Percentiles rank a stretch among this genome's conserved stretches.
These are phyloP conservation scores for Eulithis prunata DNA, from an alignment of 2,888 invertebrate genomes.

Conservation along the genomic window DNA sequence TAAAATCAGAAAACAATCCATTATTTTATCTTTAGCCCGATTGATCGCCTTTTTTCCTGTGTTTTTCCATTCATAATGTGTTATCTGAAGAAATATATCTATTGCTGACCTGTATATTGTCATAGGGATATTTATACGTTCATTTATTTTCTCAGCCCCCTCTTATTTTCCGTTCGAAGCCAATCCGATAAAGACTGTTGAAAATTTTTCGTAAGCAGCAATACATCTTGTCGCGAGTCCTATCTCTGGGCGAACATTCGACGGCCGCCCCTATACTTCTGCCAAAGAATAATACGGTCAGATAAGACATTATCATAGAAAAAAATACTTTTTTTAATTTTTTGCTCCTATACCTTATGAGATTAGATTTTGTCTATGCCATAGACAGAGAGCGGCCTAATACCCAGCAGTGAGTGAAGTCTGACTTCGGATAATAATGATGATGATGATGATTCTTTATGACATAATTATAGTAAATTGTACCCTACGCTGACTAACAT, in stretches of 20 bases:
- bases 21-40: conserved; percentile 66
- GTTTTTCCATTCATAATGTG: conserved; percentile 82
- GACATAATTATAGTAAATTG: too few species aligned
- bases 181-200: conserved; percentile 83
- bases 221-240: conserved; percentile 82
- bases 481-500: too few species aligned
- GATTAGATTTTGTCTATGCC: too few species aligned
- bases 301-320: conserved; percentile 10
- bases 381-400: too few species aligned
- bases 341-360: too few species aligned
- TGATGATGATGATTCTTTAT: too few species aligned
- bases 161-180: conserved; percentile 84
- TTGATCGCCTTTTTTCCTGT: conserved; percentile 76
- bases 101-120: conserved; percentile 85
- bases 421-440: too few species aligned
- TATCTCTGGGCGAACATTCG: conserved; percentile 83
- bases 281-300: conserved; percentile 53
- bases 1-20: conserved; percentile 54
- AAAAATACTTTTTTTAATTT: too few species aligned
- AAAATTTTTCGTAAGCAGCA: conserved; percentile 84
- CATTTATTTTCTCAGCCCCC: conserved; percentile 82
- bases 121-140: conserved; percentile 82
- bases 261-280: conserved; percentile 74
- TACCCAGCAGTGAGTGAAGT: too few species aligned
- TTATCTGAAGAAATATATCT: conserved; percentile 78